Base-by-base conservation (phyloP, 1,140 invertebrate genomes). In the Glomeris maerens region DNA sequence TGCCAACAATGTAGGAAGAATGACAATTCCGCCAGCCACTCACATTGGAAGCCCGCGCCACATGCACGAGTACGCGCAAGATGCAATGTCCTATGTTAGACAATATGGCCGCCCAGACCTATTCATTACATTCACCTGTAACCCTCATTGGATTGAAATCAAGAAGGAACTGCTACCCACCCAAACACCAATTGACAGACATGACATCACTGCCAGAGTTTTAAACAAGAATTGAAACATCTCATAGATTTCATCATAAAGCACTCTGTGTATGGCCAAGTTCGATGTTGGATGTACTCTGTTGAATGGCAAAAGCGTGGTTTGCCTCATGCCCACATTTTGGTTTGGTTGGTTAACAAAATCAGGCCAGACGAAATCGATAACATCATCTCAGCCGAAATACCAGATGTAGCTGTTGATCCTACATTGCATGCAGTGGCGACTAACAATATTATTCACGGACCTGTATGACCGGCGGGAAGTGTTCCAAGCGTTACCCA, bases 391-490 rank as follows among this genome's bases (percentile, higher is more conserved):
- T 41, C 28, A 7, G 22, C 17, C 47, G 7, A 48, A 44, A 58
- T 65, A 21, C 57, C 65, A 2, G 57, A 67, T 54, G 44, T 29
- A 4, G 22, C 20, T 28, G 50, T 14, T 20, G 47, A 62, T 25
- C 50, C 54, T 23, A 17, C 23, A 25, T 27, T 59, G 21, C 45
- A 46, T 40, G 42, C 49, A 31, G 44, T 53, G 28, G 51, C 67
- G n/a, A 58, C 44, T 0, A 48, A 27, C 17, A 65, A 67, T 49
- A 73, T 74, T 72, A 70, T 74, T 52, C 72, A 75, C 66, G 71
- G 72, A 27, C 73, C 71, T 60, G 59, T 27, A 59, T 56, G 51
- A 28, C 29, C 27, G 49, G 57, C 45, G 49, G 52, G 42, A 57
- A 52, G 22, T 59, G 59, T 45, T 46, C 53, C 4, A 59, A 61